These are phyloP conservation scores for Neoniphon sammara DNA, from an alignment of 2,797 vertebrate species.

Conservation along the genomic window DNA sequence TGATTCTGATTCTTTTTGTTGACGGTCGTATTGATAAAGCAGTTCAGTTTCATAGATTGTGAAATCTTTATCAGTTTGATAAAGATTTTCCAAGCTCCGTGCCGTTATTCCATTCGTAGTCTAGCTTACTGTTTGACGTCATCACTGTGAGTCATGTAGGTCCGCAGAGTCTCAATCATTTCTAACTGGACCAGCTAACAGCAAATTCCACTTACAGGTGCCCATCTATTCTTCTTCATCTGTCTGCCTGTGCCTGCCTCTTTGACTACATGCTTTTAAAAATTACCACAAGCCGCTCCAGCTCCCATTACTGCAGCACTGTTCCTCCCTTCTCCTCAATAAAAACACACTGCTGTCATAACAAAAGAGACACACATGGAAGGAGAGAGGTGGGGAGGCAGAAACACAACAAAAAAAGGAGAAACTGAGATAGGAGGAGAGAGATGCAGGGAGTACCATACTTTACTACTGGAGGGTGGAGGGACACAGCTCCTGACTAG, in stretches of 20 bases:
- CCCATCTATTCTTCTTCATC: background rate
- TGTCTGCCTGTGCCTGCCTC: constrained; percentile 21
- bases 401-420: constrained; percentile 8
- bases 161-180: background rate
- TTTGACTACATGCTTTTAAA: constrained; percentile 12
- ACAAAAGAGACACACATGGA: constrained; percentile 17
- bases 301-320: constrained; percentile 27
- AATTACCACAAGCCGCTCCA: constrained; percentile 16
- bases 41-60: background rate
- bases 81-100: background rate
- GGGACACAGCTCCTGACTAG: constrained; percentile 28
- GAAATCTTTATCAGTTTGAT: constrained; percentile 1
- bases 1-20: too few species aligned
- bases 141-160: constrained; percentile 22
- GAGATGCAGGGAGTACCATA: constrained; percentile 9
- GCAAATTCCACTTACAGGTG: background rate
- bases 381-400: constrained; percentile 9
- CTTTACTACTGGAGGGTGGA: constrained; percentile 19
- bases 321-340: constrained; percentile 42
- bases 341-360: constrained; percentile 62
- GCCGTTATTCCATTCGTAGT: background rate
- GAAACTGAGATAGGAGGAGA: constrained; percentile 17
- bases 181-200: background rate
- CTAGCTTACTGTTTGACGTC: constrained; percentile 12
- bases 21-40: background rate